Base-by-base conservation (phyloP, 2,797 vertebrate genomes). In the Gymnocypris eckloni region DNA sequence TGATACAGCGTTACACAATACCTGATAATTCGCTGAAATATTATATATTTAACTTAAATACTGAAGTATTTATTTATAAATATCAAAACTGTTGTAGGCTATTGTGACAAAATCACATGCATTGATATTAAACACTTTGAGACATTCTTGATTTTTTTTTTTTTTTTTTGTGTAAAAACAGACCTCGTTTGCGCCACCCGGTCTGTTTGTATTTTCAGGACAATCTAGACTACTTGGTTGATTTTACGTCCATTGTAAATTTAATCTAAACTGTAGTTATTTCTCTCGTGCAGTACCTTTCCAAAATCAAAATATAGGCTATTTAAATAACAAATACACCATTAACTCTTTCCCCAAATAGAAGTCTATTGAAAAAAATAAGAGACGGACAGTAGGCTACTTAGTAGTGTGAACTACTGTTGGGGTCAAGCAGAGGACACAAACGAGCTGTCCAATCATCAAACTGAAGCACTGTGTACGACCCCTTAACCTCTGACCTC, bases 371-470 rank as follows among this genome's bases (percentile, higher is more conserved):
- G 39, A 85, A 86, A 91, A 89, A 92, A 91, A 88, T 90, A 93
- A 18, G 28, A 48, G 69, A 72, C 11, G 61, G 92, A 89, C 92
- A 90, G 91, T 91, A 92, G 92, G 92, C 93, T 95, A 95, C 94
- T 93, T 95, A 94, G 92, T 93, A 89, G 91, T 91, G 93, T 91
- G 90, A 93, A 94, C 94, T 93, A 97, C 95, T 95, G 91, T 92
- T 90, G 96, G 93, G 98, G 98, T 99, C 98, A 98, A 89, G 88
- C 88, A 96, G 93, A 95, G 98, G 98, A 96, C 98, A 99, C 93
- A 92, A 95, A 93, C 91, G 93, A 94, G 95, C 96, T 96, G 94
- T 95, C 96, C 96, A 97, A 98, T 99, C 98, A 97, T 94, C 95
- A 94, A 91, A 96, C 95, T 89, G 11, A 88, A 94, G 92, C 92